Conservation (phyloP, 2,113 vertebrate genomes). For the Desmodus rotundus region DNA sequence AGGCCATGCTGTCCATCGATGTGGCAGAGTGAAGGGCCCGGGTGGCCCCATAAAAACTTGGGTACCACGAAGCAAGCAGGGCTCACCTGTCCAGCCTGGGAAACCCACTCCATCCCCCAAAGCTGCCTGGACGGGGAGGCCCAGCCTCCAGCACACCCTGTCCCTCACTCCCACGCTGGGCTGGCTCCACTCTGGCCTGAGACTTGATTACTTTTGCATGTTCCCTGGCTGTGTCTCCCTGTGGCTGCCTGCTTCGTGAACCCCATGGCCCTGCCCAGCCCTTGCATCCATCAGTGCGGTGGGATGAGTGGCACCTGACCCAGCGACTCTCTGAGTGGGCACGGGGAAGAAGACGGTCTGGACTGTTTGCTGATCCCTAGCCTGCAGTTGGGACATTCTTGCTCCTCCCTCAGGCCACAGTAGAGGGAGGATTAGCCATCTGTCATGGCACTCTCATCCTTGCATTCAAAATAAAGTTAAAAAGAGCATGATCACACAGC, state of each 20-base stretch:
- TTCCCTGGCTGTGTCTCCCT: neutral
- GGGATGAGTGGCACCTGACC: neutral
- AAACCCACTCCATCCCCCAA: neutral
- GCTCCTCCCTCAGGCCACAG: neutral
- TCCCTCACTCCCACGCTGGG: neutral
- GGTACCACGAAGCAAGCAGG: neutral
- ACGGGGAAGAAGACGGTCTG: neutral
- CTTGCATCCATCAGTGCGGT: neutral
- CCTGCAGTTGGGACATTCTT: neutral
- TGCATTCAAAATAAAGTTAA: conserved; percentile 58
- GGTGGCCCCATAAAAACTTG: neutral
- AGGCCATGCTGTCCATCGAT: conserved; percentile 78
- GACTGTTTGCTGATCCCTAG: neutral
- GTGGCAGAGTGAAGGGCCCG: conserved; percentile 71
- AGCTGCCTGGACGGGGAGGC: neutral
- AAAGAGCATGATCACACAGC: neutral
- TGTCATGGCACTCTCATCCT: neutral
- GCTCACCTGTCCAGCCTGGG: neutral
- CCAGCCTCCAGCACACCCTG: neutral
- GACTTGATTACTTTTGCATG: conserved; percentile 26
- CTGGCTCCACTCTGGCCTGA: neutral
- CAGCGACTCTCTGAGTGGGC: neutral
- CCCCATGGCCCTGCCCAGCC: neutral
- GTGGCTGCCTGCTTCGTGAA: neutral
- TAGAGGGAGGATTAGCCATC: neutral